Base-by-base conservation (phyloP, 1,140 invertebrate species). In the Drosophila athabasca region DNA sequence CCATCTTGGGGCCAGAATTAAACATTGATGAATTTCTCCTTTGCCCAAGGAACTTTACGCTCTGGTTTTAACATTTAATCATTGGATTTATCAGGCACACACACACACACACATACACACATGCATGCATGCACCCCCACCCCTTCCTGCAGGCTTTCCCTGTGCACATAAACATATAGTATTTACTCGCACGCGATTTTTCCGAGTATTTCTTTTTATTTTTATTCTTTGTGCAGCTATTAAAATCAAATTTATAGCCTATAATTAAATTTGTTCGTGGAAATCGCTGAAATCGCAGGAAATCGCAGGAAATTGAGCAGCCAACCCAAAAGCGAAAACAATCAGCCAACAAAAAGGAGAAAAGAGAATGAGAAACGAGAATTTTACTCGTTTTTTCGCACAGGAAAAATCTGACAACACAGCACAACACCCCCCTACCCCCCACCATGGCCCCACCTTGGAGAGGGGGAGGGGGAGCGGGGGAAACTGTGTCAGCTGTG, bases 211-310 rank as follows among this genome's bases (percentile, higher is more conserved):
- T n/a, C 6, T 15, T 13, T 26, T 15, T 51, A 29, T 29, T 49
- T 48, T 49, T 60, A 24, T 53, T 68, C 8, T 31, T 19, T 57
- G 24, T 26, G 44, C 39, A 41, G 62, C 83, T 71, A 88, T 85
- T 85, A 85, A 85, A 87, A 72, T 67, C 75, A 79, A 88, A 87
- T 87, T 88, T 87, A 87, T 87, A 50, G 70, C 82, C 83, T 72
- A 68, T 88, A 87, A 87, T 87, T 87, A 87, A 87, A 85, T 75
- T 74, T 66, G 62, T 70, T 74, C 70, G 59, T 60, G 57, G 51
- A 53, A 51, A 50, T 62, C 61, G 51, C 82, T 68, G 74, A 85
- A 80, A 85, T 78, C 60, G 74, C 74, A 75, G 82, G 82, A 87
- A 88, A 87, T 82, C 60, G 74, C 74, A 75, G 82, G 82, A 87